Evolutionary conservation across 2,888 invertebrate species (phyloP), one percentile per base, ranked within the genome.

Genomic region (Nephrotoma flavescens): DNA sequence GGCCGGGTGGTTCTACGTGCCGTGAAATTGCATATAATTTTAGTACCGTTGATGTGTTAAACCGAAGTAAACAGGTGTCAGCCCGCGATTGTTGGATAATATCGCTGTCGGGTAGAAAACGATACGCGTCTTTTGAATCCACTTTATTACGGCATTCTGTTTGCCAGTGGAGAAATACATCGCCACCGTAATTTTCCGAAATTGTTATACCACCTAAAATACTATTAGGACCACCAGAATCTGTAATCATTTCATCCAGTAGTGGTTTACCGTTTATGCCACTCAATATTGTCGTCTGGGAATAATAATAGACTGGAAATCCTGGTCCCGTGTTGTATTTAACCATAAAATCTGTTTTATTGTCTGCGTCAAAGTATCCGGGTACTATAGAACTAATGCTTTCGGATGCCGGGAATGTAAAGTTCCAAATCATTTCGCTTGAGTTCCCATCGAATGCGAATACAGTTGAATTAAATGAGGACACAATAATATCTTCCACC

Each of bases 151-250:
- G 89, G 86, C 92, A 92, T 86, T 96, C 95, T 0, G 95, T 93
- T 45, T 94, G 94, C 96, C 96, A 97, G 90, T 95, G 95, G 0
- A 96, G 90, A 89, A 95, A 96, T 90, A 96, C 93, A 90, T 97
- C 96, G 88, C 95, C 95, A 0, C 96, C 96, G 88, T 92, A 92
- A 15, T 90, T 91, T 87, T 92, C 92, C 0, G 92, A 92, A 87
- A 92, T 90, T 7, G 92, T 91, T 31, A 92, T 90, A 2, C 92
- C 92, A 2, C 91, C 92, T 2, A 92, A 88, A 0, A 92, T 88
- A 88, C 91, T 91, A 83, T 89, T 91, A 0, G 92, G 89, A 0
- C 92, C 92, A 0, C 92, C 92, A 0, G 92, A 91, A 88, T 92
- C 92, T 2, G 90, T 91, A 90, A 92, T 91, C 91, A 91, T 91